Percentiles rank a stretch among this genome's conserved stretches.
Conservation (phyloP, 2,113 vertebrate genomes). For the Mirounga angustirostris region DNA sequence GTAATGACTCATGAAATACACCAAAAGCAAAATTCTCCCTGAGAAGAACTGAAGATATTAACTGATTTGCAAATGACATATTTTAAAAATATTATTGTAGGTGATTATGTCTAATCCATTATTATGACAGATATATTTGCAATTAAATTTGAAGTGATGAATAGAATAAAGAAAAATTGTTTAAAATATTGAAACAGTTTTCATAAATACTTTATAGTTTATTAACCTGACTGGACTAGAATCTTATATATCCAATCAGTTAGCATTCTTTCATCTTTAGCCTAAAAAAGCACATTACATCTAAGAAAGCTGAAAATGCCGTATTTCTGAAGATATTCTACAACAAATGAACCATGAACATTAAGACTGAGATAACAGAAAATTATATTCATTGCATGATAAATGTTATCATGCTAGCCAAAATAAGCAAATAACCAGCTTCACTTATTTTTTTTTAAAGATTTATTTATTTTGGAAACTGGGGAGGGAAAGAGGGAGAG, state of each 20-base stretch:
- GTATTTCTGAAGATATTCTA: neutral
- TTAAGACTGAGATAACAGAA: neutral
- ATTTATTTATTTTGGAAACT: neutral
- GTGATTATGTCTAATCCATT: neutral
- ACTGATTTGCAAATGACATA: neutral
- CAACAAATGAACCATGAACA: neutral
- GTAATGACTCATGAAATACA: neutral
- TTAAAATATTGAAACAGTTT: neutral
- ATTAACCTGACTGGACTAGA: neutral
- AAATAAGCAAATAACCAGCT: neutral
- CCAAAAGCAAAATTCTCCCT: neutral
- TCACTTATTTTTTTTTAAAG: neutral
- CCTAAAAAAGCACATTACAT: neutral
- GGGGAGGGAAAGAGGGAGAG: neutral
- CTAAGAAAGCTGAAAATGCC: neutral
- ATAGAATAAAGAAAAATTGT: neutral
- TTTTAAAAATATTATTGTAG: neutral
- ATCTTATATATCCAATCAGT: neutral
- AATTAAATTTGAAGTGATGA: neutral
- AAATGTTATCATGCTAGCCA: neutral
- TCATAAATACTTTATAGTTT: neutral
- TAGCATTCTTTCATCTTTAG: neutral
- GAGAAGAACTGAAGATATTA: neutral
- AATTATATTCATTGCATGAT: neutral
- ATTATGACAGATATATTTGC: neutral